Conservation (phyloP, 1,140 invertebrate genomes). For the Wasmannia auropunctata region DNA sequence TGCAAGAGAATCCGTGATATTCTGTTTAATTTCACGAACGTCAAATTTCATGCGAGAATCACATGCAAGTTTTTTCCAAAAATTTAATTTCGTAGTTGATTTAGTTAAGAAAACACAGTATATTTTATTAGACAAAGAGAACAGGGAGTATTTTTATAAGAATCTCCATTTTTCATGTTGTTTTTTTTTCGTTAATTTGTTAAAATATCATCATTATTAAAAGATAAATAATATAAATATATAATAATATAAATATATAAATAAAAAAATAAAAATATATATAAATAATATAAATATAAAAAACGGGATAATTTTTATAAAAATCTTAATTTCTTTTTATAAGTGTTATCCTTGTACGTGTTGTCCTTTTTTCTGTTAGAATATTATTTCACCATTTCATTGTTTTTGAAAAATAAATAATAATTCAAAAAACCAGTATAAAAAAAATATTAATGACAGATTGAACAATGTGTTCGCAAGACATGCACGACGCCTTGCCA, state of each 20-base stretch:
- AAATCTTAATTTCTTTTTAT: neutral
- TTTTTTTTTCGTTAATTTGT: too few species aligned
- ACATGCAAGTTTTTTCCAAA: neutral
- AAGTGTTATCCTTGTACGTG: too few species aligned
- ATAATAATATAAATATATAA: too few species aligned
- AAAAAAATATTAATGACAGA: neutral
- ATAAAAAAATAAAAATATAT: too few species aligned
- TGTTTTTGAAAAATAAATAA: neutral
- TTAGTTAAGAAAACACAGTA: neutral
- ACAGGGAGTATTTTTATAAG: neutral
- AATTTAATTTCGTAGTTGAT: neutral
- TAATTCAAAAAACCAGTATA: neutral
- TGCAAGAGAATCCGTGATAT: conserved; percentile 74
- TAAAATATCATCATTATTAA: too few species aligned
- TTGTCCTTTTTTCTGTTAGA: neutral
- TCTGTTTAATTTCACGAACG: neutral
- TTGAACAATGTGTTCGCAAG: neutral
- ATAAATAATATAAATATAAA: too few species aligned
- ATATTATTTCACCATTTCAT: neutral
- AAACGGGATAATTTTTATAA: too few species aligned
- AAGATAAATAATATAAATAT: neutral
- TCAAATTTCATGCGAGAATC: neutral
- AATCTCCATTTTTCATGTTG: too few species aligned
- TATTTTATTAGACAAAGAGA: neutral
- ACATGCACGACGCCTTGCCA: neutral